These are phyloP conservation scores for Clarias macrocephalus DNA, from an alignment of 2,113 vertebrate species.

Conservation along the genomic window DNA sequence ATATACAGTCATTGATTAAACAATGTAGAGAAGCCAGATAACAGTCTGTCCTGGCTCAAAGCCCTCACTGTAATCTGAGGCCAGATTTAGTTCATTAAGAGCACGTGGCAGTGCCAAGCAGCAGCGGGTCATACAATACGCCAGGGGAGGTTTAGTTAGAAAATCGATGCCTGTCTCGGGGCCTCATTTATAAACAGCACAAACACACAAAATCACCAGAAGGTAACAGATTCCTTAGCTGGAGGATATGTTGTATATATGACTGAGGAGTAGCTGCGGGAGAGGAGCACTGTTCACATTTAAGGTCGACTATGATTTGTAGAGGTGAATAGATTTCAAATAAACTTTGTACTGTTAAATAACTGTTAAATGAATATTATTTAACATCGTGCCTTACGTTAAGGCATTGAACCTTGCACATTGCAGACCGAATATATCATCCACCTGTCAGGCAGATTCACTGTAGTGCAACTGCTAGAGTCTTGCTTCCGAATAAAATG, in stretches of 20 bases:
- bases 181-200: slow-evolving; percentile 20
- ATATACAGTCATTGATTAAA: slow-evolving; percentile 6
- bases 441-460: not conserved
- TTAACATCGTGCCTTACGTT: not conserved
- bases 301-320: not conserved
- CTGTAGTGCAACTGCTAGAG: not conserved
- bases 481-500: not conserved
- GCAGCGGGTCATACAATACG: not conserved
- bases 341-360: not conserved
- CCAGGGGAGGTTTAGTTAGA: not conserved
- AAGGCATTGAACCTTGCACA: not conserved
- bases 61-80: slow-evolving; percentile 24
- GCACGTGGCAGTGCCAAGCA: not conserved
- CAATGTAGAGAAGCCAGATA: slow-evolving; percentile 1
- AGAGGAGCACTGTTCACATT: not conserved
- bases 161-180: not conserved
- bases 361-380: not conserved
- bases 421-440: not conserved
- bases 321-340: not conserved
- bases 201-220: not conserved
- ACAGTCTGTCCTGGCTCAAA: slow-evolving; percentile 14
- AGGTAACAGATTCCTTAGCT: slow-evolving; percentile 1
- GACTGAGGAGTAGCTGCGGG: not conserved
- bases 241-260: not conserved
- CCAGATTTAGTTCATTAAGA: slow-evolving; percentile 22